Evolutionary conservation across 2,113 vertebrate genomes (phyloP).

Genomic region (Odobenus rosmarus): DNA sequence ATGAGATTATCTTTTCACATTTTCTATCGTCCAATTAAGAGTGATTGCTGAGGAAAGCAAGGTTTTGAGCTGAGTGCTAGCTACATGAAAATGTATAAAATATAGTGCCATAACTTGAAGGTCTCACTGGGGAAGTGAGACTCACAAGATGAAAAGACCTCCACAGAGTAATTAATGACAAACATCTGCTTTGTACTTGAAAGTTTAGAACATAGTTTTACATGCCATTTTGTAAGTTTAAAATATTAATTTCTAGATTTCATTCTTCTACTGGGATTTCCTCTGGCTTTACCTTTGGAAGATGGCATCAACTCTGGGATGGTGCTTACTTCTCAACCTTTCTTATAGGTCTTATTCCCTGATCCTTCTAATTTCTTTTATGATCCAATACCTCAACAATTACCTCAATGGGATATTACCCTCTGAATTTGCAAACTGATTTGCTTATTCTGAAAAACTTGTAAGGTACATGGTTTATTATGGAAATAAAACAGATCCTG

Average conservation of each 20-base stretch:
- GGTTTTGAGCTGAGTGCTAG: neutral
- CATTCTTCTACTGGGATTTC: neutral
- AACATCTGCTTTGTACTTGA: neutral
- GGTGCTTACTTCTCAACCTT: neutral
- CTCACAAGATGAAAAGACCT: neutral
- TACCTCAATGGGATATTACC: neutral
- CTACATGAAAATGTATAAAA: neutral
- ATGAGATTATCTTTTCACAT: neutral
- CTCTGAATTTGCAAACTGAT: neutral
- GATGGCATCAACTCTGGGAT: neutral
- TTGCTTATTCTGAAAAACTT: conserved; percentile 13
- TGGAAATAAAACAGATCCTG: neutral
- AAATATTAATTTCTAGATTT: neutral
- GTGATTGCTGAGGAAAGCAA: neutral
- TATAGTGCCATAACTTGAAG: neutral
- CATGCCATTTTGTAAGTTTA: neutral
- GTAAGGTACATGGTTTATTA: neutral
- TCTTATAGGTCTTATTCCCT: neutral
- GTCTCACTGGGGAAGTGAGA: neutral
- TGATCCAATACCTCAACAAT: neutral
- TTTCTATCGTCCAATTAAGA: conserved; percentile 19
- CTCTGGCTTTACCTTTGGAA: neutral
- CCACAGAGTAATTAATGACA: neutral
- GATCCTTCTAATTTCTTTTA: conserved; percentile 9
- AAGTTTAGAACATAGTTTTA: conserved; percentile 13